Evolutionary conservation across 2,888 invertebrate species (phyloP).

Genomic region (Anoncus sp.): DNA sequence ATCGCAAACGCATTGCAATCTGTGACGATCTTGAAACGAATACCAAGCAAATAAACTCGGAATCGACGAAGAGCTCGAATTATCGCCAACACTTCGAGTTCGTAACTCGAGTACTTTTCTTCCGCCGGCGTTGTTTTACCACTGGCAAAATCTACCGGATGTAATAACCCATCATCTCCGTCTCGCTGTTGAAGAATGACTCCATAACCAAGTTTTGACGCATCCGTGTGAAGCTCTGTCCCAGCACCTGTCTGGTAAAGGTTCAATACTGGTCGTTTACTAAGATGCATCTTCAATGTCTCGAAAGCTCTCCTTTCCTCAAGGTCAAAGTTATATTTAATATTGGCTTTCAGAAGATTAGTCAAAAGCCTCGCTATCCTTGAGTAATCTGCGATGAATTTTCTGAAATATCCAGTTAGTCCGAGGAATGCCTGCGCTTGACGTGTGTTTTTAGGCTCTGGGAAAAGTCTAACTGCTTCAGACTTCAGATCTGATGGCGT

Average conservation of each 20-base stretch:
- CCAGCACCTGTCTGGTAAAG: background rate
- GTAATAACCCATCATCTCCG: background rate
- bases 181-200: background rate
- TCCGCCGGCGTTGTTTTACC: slow-evolving; percentile 7
- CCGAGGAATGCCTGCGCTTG: slow-evolving; percentile 1
- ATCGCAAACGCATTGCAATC: slow-evolving; percentile 7
- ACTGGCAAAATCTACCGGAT: slow-evolving; percentile 8
- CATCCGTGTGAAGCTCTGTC: background rate
- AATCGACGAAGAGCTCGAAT: background rate
- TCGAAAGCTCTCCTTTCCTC: background rate
- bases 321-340: background rate
- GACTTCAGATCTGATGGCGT: background rate
- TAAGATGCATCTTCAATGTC: background rate
- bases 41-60: slow-evolving; percentile 7
- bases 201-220: background rate
- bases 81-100: slow-evolving; percentile 8
- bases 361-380: background rate
- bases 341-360: background rate
- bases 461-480: background rate
- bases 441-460: slow-evolving; percentile 4
- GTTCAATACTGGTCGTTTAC: background rate
- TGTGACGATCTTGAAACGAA: too few species aligned
- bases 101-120: slow-evolving; percentile 6
- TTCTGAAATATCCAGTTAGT: too few species aligned
- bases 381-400: background rate